Evolutionary conservation across 2,888 invertebrate species (phyloP).

Genomic region (Tortricodes alternella): DNA sequence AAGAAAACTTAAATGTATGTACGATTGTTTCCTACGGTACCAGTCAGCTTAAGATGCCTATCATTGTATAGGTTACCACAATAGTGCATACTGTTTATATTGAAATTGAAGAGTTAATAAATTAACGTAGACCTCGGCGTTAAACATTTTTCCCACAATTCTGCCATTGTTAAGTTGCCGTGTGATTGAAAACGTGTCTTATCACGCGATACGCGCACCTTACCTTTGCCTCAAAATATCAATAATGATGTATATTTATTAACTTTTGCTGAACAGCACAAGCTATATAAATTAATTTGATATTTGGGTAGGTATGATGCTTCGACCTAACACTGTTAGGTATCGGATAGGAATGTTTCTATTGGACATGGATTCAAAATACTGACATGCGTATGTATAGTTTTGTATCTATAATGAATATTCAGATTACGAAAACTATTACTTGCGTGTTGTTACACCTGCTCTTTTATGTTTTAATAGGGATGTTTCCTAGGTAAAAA

Average conservation of each 20-base stretch:
- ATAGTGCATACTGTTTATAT: no score
- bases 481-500: no score
- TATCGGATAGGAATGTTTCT: background rate
- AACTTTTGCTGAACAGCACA: slow-evolving; percentile 39
- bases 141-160: slow-evolving; percentile 49
- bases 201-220: slow-evolving; percentile 60
- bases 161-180: slow-evolving; percentile 54
- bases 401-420: no score
- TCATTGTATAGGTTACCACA: no score
- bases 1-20: no score
- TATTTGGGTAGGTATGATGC: slow-evolving; percentile 19
- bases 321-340: slow-evolving; percentile 3
- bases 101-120: slow-evolving; percentile 8
- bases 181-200: slow-evolving; percentile 81
- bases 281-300: slow-evolving; percentile 33
- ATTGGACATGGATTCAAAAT: no score
- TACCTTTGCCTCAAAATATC: slow-evolving; percentile 48
- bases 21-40: no score
- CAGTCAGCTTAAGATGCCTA: no score
- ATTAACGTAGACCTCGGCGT: slow-evolving; percentile 9
- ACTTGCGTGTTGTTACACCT: no score
- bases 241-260: slow-evolving; percentile 48
- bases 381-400: no score
- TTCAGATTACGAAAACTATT: no score
- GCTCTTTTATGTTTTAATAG: no score